Conservation (phyloP, 2,113 vertebrate genomes). For the Rhabdomys dilectus region DNA sequence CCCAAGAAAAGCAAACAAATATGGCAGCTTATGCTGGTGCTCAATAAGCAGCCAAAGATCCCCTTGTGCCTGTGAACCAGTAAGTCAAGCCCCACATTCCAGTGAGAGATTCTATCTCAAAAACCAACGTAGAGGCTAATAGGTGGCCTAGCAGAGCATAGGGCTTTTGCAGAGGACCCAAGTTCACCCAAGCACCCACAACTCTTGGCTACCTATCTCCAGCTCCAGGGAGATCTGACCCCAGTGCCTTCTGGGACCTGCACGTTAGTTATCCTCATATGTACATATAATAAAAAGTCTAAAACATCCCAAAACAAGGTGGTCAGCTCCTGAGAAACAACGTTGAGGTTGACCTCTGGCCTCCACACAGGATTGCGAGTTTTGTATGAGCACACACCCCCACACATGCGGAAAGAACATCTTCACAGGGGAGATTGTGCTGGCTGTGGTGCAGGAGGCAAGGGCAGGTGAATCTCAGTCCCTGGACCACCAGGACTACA, state of each 20-base stretch:
- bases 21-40: not conserved
- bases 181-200: not conserved
- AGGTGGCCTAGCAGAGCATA: not conserved
- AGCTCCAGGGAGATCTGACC: not conserved
- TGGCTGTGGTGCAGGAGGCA: not conserved
- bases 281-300: not conserved
- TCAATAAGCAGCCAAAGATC: too few relatives aligned
- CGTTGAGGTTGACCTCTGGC: not conserved
- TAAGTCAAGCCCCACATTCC: not conserved
- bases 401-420: not conserved
- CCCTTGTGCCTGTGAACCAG: too few relatives aligned
- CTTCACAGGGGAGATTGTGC: not conserved
- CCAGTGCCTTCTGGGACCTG: not conserved
- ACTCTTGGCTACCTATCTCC: not conserved
- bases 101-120: not conserved
- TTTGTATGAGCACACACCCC: not conserved
- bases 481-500: not conserved
- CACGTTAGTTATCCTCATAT: too few relatives aligned
- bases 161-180: not conserved
- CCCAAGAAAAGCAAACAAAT: not conserved
- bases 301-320: not conserved
- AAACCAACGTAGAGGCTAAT: not conserved
- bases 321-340: not conserved
- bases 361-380: not conserved
- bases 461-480: not conserved